Conservation (phyloP, 2,797 vertebrate genomes). For the Rhynchonycteris naso region DNA sequence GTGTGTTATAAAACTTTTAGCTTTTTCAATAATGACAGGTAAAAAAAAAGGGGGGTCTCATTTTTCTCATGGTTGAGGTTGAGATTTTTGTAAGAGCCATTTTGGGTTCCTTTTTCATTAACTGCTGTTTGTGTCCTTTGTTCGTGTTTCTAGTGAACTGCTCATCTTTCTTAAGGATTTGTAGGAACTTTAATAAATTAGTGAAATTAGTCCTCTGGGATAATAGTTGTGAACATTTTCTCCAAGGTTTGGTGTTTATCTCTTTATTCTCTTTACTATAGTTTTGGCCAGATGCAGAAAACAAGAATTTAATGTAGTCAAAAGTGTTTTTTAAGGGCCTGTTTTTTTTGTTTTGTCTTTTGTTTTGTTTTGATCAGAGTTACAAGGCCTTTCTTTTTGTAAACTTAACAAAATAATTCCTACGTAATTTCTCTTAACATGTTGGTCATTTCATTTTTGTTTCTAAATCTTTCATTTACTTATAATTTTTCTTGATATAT, state of each 20-base stretch:
- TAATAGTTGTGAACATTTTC: neutral
- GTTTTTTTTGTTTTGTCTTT: neutral
- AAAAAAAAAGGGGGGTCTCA: neutral
- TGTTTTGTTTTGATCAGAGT: neutral
- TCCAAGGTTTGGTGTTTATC: neutral
- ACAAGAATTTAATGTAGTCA: neutral
- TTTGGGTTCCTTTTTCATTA: conserved; percentile 42
- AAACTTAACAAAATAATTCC: neutral
- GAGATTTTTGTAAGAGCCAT: neutral
- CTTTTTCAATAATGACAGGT: neutral
- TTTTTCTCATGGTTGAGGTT: neutral
- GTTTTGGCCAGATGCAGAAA: neutral
- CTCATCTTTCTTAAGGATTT: neutral
- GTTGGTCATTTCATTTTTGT: neutral
- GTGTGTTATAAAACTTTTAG: neutral
- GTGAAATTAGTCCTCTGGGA: neutral
- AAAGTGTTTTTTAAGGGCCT: neutral
- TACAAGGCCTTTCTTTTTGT: neutral
- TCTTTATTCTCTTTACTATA: neutral
- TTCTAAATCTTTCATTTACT: neutral
- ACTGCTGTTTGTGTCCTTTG: neutral
- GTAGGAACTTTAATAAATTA: neutral
- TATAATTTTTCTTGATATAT: neutral
- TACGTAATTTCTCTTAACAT: neutral
- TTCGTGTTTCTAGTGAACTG: neutral